Evolutionary conservation across 1,140 invertebrate genomes (phyloP).

Genomic region (Halesus radiatus): DNA sequence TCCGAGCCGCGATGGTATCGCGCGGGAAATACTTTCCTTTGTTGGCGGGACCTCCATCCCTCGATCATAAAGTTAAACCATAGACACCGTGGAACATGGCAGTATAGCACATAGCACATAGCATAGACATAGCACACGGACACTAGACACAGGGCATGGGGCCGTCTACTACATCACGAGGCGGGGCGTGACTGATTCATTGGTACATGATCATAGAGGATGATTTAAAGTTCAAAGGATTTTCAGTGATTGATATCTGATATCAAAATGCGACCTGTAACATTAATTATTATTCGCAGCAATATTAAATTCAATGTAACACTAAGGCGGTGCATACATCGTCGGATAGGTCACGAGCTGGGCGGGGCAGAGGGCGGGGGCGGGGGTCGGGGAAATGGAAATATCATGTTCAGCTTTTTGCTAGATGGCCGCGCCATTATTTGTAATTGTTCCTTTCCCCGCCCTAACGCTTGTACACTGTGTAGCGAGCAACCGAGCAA

Average conservation of each 20-base stretch:
- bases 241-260: not conserved
- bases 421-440: not conserved
- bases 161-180: too few relatives aligned
- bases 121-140: too few relatives aligned
- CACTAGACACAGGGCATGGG: too few relatives aligned
- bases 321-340: not conserved
- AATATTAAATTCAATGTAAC: not conserved
- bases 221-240: too few relatives aligned
- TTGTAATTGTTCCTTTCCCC: not conserved
- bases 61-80: too few relatives aligned
- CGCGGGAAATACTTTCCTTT: not conserved
- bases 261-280: too few relatives aligned
- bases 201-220: too few relatives aligned
- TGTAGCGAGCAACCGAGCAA: too few relatives aligned
- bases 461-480: not conserved
- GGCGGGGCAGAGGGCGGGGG: not conserved
- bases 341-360: not conserved
- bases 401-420: slow-evolving; percentile 37
- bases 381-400: slow-evolving; percentile 29
- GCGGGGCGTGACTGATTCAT: too few relatives aligned
- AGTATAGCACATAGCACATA: too few relatives aligned
- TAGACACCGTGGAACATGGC: too few relatives aligned
- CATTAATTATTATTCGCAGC: too few relatives aligned
- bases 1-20: not conserved
- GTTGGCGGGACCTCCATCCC: not conserved